Conservation (phyloP, 2,888 invertebrate species). For the Harpagoxenus sublaevis region DNA sequence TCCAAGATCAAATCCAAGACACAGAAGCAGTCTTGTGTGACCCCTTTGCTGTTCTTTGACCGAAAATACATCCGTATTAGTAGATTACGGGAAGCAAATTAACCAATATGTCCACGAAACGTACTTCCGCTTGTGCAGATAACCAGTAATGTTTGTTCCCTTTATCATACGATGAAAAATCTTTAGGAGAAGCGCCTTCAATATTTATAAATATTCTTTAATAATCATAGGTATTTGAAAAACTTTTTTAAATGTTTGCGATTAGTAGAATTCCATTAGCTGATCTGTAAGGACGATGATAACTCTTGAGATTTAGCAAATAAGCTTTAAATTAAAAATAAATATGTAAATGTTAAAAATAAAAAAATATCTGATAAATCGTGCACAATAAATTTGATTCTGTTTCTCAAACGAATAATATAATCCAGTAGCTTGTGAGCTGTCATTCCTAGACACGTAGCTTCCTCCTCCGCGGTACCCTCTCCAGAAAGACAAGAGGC, state of each 20-base stretch:
- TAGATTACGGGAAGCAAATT: slow-evolving; percentile 63
- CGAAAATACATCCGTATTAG: slow-evolving; percentile 58
- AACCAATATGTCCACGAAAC: slow-evolving; percentile 56
- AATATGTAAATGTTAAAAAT: neutral
- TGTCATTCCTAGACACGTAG: slow-evolving; percentile 34
- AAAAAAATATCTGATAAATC: neutral
- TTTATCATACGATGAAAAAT: slow-evolving; percentile 1
- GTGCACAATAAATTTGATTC: slow-evolving; percentile 12
- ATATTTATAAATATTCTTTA: slow-evolving; percentile 14
- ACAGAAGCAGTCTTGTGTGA: slow-evolving; percentile 66
- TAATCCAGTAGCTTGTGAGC: slow-evolving; percentile 11
- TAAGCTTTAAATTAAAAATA: neutral
- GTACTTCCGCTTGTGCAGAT: slow-evolving; percentile 54
- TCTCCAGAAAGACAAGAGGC: slow-evolving; percentile 66
- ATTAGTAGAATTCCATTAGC: neutral
- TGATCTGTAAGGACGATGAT: neutral
- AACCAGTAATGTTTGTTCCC: slow-evolving; percentile 3
- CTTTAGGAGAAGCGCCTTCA: neutral
- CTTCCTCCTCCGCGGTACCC: slow-evolving; percentile 58
- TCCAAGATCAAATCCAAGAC: slow-evolving; percentile 67
- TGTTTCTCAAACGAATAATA: neutral
- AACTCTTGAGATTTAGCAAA: neutral
- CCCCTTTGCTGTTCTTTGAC: slow-evolving; percentile 57
- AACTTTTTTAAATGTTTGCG: neutral
- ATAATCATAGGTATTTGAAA: neutral